phyloP scores from a whole-genome alignment of 1,140 invertebrate genomes.

The Bombus confusus region DNA sequence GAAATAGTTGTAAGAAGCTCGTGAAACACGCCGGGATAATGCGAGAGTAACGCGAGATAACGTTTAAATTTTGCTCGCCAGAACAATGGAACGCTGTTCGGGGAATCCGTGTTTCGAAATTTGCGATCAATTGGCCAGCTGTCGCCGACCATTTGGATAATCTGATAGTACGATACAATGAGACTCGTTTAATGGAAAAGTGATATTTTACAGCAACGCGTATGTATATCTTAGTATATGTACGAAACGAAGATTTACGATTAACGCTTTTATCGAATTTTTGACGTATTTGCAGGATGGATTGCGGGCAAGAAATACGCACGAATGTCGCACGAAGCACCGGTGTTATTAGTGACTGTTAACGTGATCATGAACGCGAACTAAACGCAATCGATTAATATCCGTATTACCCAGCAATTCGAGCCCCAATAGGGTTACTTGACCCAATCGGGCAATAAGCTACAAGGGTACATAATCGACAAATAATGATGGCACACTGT shows the following conservation, averaged over 20 bases:
- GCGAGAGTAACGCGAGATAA: background rate
- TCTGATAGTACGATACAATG: background rate
- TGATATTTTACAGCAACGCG: background rate
- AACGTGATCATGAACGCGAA: constrained; percentile 32
- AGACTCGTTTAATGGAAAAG: background rate
- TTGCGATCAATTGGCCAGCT: background rate
- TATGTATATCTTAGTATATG: background rate
- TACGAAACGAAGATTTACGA: background rate
- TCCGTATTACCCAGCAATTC: constrained; percentile 48
- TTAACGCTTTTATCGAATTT: background rate
- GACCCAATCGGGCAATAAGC: constrained; percentile 44
- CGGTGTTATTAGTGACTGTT: constrained; percentile 10
- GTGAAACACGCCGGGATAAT: background rate
- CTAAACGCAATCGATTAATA: constrained; percentile 52
- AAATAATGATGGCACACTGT: constrained; percentile 36
- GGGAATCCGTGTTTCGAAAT: constrained; percentile 1
- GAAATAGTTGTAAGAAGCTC: background rate
- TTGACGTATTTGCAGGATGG: too few species aligned
- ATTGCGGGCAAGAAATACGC: background rate
- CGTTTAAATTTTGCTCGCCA: constrained; percentile 1
- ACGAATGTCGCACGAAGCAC: background rate
- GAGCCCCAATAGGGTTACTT: constrained; percentile 35
- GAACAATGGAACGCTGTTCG: constrained; percentile 4
- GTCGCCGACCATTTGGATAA: background rate
- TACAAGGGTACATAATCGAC: constrained; percentile 50